These are phyloP conservation scores for Uloborus plumipes DNA, from an alignment of 2,888 invertebrate species.

Conservation along the genomic window DNA sequence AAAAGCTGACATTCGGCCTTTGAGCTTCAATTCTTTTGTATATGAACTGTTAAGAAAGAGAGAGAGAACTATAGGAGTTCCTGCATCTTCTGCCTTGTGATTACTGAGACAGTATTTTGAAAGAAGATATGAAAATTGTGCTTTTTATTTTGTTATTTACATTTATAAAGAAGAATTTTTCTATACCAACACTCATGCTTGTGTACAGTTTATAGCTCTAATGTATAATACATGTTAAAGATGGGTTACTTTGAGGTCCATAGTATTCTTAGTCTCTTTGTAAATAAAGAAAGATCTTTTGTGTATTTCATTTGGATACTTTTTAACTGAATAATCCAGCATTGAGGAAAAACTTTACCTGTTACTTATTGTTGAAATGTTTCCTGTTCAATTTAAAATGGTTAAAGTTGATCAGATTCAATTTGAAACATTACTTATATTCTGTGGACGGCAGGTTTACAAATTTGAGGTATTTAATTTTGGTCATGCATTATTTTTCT, in stretches of 20 bases:
- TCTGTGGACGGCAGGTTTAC: too few species aligned
- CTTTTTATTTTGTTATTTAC: constrained; percentile 42
- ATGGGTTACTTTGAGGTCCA: constrained; percentile 8
- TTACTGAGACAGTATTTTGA: constrained; percentile 31
- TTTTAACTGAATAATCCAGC: too few species aligned
- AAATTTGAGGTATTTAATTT: too few species aligned
- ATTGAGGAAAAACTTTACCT: too few species aligned
- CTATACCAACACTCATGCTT: constrained; percentile 13
- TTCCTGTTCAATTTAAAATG: too few species aligned
- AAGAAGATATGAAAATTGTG: constrained; percentile 16
- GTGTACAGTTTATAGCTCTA: constrained; percentile 31
- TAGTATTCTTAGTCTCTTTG: too few species aligned
- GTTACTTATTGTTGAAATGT: too few species aligned
- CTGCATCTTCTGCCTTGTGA: constrained; percentile 26
- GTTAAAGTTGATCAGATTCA: too few species aligned
- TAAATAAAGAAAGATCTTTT: too few species aligned
- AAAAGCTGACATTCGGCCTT: constrained; percentile 18
- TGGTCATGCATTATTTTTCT: too few species aligned
- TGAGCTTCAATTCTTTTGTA: constrained; percentile 24
- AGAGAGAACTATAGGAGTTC: constrained; percentile 17
- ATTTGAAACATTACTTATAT: too few species aligned
- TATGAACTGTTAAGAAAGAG: neutral
- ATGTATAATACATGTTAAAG: constrained; percentile 14
- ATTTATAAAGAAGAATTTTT: constrained; percentile 28
- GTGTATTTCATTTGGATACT: too few species aligned